Conservation (phyloP, 1,140 invertebrate species). For the Achroia grisella region DNA sequence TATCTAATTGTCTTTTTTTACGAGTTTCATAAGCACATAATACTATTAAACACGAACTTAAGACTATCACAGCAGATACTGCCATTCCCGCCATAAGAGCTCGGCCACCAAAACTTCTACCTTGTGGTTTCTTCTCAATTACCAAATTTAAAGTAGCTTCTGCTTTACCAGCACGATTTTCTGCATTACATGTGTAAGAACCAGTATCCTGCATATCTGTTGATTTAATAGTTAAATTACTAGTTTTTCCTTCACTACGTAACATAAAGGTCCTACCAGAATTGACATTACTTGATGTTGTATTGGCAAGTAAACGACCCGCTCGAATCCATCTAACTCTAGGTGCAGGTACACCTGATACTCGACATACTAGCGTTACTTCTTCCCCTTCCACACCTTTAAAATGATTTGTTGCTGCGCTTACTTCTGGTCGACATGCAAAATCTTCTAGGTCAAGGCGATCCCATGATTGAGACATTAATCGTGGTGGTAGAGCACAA, state of each 20-base stretch:
- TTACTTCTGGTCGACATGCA: constrained; percentile 82
- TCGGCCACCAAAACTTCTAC: constrained; percentile 76
- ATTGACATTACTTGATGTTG: constrained; percentile 69
- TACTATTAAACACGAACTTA: constrained; percentile 62
- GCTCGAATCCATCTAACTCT: constrained; percentile 74
- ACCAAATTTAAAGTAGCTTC: constrained; percentile 81
- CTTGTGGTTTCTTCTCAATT: constrained; percentile 76
- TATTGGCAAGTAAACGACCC: constrained; percentile 67
- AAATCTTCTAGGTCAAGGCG: constrained; percentile 85
- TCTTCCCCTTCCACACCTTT: constrained; percentile 81
- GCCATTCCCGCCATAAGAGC: constrained; percentile 76
- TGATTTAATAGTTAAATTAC: constrained; percentile 81
- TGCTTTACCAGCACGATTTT: constrained; percentile 84
- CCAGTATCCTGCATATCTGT: constrained; percentile 82
- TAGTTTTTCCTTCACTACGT: constrained; percentile 68
- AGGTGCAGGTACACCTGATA: constrained; percentile 81
- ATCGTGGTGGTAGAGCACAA: constrained; percentile 77
- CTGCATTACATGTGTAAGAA: constrained; percentile 82
- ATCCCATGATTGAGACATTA: constrained; percentile 81
- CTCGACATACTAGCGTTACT: constrained; percentile 81
- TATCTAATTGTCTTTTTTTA: constrained; percentile 64
- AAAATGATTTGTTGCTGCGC: constrained; percentile 70
- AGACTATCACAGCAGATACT: constrained; percentile 63
- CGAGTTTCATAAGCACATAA: constrained; percentile 61
- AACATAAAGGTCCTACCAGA: constrained; percentile 60